A percentile compares a stretch with the other conserved stretches of the same genome.
These are phyloP conservation scores for Drosophila barbarae DNA, from an alignment of 2,888 invertebrate species.

Conservation along the genomic window DNA sequence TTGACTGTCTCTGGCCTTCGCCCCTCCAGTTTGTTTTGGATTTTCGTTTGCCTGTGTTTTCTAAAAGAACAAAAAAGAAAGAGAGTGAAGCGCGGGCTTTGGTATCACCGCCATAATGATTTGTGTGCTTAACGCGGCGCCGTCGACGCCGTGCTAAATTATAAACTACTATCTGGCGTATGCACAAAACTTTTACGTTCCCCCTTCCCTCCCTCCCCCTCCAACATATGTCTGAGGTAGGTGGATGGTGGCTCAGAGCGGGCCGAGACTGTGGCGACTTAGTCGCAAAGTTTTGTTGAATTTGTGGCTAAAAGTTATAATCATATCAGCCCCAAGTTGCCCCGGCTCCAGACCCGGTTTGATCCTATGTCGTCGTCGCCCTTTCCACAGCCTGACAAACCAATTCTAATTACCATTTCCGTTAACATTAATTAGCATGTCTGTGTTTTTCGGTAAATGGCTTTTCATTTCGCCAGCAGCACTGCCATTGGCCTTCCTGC, in stretches of 20 bases:
- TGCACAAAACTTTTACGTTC: constrained; percentile 49
- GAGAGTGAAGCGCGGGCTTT: constrained; percentile 30
- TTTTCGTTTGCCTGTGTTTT: constrained; percentile 38
- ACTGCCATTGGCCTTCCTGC: constrained; percentile 48
- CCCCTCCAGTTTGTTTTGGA: constrained; percentile 41
- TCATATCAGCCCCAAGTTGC: constrained; percentile 56
- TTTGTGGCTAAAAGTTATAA: constrained; percentile 68
- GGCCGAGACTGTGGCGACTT: constrained; percentile 45
- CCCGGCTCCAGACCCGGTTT: background rate
- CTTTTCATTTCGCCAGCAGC: constrained; percentile 52
- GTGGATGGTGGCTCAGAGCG: constrained; percentile 2
- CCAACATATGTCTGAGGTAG: constrained; percentile 36
- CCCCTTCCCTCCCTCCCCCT: background rate
- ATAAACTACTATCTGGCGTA: constrained; percentile 66
- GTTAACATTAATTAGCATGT: constrained; percentile 69
- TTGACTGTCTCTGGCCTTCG: constrained; percentile 52
- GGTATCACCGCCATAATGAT: constrained; percentile 67
- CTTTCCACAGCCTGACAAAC: constrained; percentile 34
- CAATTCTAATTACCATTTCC: constrained; percentile 69
- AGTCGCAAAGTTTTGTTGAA: constrained; percentile 57
- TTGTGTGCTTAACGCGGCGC: constrained; percentile 64
- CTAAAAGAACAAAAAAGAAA: background rate
- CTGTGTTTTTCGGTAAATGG: constrained; percentile 62
- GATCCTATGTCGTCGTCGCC: background rate
- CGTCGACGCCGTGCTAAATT: constrained; percentile 59